phyloP scores from a whole-genome alignment of 2,113 vertebrate species.

The Peromyscus californicus region DNA sequence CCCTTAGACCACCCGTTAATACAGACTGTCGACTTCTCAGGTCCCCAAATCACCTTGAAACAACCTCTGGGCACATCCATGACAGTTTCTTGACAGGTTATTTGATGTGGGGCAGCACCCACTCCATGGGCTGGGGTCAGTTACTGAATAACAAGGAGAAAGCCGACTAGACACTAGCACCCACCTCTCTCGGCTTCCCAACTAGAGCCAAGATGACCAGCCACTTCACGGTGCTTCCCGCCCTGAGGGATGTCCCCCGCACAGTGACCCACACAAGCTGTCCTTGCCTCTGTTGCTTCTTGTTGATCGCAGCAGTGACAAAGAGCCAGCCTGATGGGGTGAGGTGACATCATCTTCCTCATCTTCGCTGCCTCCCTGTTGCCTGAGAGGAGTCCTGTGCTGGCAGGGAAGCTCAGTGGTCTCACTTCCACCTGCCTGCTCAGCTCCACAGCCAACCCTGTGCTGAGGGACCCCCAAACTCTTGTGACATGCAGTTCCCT shows the following conservation, averaged over 20 bases:
- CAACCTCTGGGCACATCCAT: not conserved
- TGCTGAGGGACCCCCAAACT: not conserved
- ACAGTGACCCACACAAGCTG: not conserved
- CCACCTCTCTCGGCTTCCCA: not conserved
- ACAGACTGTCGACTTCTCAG: not conserved
- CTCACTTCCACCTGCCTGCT: not conserved
- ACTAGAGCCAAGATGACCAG: not conserved
- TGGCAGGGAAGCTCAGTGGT: not conserved
- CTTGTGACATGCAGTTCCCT: not conserved
- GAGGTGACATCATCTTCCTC: not conserved
- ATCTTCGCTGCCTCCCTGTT: not conserved
- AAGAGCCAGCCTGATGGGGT: not conserved
- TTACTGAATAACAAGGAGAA: not conserved
- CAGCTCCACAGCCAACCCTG: not conserved
- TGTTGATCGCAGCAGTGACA: not conserved
- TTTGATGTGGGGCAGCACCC: not conserved
- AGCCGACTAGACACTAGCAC: too few relatives aligned
- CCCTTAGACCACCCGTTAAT: not conserved
- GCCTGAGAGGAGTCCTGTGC: not conserved
- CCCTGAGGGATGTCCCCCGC: not conserved
- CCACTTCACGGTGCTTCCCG: too few relatives aligned
- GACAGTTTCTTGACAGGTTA: not conserved
- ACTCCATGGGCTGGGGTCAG: not conserved
- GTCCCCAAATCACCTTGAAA: not conserved
- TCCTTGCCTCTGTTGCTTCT: not conserved